Evolutionary conservation across 1,140 invertebrate genomes (phyloP), one percentile per base, ranked within the genome.

Genomic region (Euwallacea fornicatus): DNA sequence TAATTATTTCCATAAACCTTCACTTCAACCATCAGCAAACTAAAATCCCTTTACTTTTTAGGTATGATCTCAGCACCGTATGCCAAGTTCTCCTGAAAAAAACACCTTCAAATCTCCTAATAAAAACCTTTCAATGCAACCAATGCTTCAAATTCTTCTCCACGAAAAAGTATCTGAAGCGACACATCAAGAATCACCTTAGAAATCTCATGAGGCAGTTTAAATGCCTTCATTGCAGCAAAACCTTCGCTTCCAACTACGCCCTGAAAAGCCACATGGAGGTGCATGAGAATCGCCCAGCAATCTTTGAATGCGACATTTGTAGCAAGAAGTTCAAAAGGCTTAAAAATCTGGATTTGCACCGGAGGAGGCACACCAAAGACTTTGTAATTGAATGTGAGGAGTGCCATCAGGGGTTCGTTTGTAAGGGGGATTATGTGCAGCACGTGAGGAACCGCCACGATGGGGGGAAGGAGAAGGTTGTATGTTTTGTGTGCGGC

Each of bases 131-230:
- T 21, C 67, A 69, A 55, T 93, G 91, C 80, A 86, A 88, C 67
- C 84, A 87, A 55, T 95, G 93, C 81, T 87, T 86, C 4, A 83
- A 90, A 58, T 86, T 87, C 73, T 92, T 93, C 78, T 88, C 90
- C 7, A 82, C 87, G 73, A 87, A 86, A 21, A 76, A 67, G 6
- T 78, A 73, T 13, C 73, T 79, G 56, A 76, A 65, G 8, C 68
- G 72, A 6, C 80, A 80, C 69, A 85, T 91, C 65, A 81, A 90
- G 73, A 90, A 88, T n/a, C 91, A 93, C 74, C 92, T 91, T 0
- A 87, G 87, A 0, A 88, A 89, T 73, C 11, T 44, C 7, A 46
- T 11, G 6, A 81, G 86, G 65, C 89, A 88, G 0, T 90, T 89
- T 74, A 82, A 86, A 56, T 88, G 90, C 73, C 85, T 87, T 44